Percentiles rank a stretch among this genome's conserved stretches.
These are phyloP conservation scores for Oreocharis arfaki DNA, from an alignment of 2,113 vertebrate species.

Conservation along the genomic window DNA sequence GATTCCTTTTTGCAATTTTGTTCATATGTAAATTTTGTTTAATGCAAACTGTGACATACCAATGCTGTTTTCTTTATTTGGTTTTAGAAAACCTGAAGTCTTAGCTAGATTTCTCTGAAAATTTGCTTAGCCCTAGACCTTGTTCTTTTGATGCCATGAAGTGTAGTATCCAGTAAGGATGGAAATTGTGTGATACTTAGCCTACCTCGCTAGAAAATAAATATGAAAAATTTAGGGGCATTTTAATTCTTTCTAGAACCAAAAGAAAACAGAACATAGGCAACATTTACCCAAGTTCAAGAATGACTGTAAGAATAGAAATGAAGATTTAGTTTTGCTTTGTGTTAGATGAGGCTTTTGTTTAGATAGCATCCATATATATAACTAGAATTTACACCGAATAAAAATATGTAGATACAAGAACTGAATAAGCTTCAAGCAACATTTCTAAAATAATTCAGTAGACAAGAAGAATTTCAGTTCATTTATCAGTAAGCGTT, in stretches of 20 bases:
- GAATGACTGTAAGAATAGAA: background rate
- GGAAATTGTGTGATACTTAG: background rate
- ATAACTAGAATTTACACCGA: background rate
- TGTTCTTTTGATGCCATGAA: background rate
- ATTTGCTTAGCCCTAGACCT: background rate
- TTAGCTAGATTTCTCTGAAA: background rate
- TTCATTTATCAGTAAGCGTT: background rate
- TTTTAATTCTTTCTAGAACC: background rate
- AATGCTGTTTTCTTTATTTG: background rate
- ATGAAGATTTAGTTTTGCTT: background rate
- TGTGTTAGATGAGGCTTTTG: background rate
- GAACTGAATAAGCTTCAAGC: background rate
- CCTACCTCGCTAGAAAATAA: background rate
- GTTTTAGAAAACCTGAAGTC: background rate
- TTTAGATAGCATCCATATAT: background rate
- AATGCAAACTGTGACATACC: background rate
- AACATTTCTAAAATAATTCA: background rate
- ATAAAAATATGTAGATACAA: background rate
- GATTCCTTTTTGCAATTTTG: background rate
- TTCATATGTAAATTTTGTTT: background rate
- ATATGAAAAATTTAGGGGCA: background rate
- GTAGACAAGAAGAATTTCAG: background rate
- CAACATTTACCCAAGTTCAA: background rate
- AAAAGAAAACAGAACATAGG: background rate
- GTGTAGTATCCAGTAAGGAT: background rate